Percentiles rank a stretch among this genome's conserved stretches.
phyloP scores from a whole-genome alignment of 1,140 invertebrate species.

The Drosophila pruinosa region DNA sequence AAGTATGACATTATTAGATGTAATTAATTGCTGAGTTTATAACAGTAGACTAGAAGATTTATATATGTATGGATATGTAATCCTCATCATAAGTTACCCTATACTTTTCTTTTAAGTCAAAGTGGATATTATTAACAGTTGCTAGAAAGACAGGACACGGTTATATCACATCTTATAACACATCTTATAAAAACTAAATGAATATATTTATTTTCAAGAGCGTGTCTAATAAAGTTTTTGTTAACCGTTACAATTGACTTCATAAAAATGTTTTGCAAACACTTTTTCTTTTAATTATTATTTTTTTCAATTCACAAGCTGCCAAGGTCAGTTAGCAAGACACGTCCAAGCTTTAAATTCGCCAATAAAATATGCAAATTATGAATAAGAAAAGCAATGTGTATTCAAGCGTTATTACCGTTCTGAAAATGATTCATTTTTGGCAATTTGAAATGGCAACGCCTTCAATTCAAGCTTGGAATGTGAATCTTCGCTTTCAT shows the following conservation, averaged over 20 bases:
- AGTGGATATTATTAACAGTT: too few species aligned
- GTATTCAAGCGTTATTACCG: conserved; percentile 11
- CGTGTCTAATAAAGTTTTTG: neutral
- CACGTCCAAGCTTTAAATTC: neutral
- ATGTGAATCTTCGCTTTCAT: conserved; percentile 20
- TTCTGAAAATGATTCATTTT: conserved; percentile 58
- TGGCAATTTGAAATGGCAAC: conserved; percentile 21
- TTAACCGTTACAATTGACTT: neutral
- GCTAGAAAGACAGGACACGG: too few species aligned
- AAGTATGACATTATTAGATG: too few species aligned
- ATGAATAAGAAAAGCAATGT: conserved; percentile 30
- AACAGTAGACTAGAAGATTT: too few species aligned
- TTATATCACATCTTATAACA: too few species aligned
- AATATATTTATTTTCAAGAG: neutral
- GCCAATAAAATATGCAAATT: conserved; percentile 30
- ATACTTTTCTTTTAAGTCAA: too few species aligned
- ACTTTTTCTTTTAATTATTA: neutral
- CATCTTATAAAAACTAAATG: too few species aligned
- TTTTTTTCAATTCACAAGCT: conserved; percentile 27
- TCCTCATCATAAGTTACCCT: too few species aligned
- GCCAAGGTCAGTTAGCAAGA: conserved; percentile 36
- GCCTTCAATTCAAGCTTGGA: neutral
- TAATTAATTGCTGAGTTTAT: too few species aligned
- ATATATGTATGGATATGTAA: too few species aligned
- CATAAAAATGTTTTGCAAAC: neutral